Evolutionary conservation across 92 coral and sea anemone species (phyloP), one percentile per base, ranked within the genome.

Genomic region (Porites rus): DNA sequence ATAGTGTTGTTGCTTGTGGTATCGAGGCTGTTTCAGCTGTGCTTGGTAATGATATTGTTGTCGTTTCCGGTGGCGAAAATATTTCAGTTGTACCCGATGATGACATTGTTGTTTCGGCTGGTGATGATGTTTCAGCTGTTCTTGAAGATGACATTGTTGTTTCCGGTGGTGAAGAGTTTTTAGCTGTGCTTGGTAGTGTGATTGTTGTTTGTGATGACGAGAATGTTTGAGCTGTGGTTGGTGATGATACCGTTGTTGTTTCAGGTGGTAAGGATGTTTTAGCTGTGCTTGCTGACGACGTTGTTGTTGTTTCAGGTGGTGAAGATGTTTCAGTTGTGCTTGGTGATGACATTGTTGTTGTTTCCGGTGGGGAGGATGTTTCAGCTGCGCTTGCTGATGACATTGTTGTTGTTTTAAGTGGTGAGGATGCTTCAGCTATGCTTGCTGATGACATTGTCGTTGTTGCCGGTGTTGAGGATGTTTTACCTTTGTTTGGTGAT

Each of bases 151-250:
- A 38, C 1, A 51, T 66, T 17, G 85, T 24, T 83, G 60, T 51
- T 50, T 22, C 51, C 18, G 83, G 21, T 38, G 82, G 10, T 4
- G 16, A 4, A 10, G 81, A 38, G 5, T 72, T 10, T 73, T 8
- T 38, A 16, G 21, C 17, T 31, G 87, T 74, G 56, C 80, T 63
- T 38, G 73, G 59, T 61, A 56, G 7, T 4, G 50, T 5, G 0
- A 38, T 25, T 19, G 69, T 74, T 52, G 88, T 10, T 24, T 76
- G 22, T 43, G 72, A 68, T 24, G 78, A 8, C 0, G 52, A 7
- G 43, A 73, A 10, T 18, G 89, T 85, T 18, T 59, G 43, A 52
- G 87, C 9, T 53, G 83, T 31, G 22, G 69, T 76, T 21, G 73
- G 8, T 10, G 52, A 11, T 84, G 67, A 52, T 11, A 43, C 21